A percentile compares a stretch with the other conserved stretches of the same genome.
Evolutionary conservation across 2,888 invertebrate species (phyloP).

Genomic region (Antheraea yamamai): DNA sequence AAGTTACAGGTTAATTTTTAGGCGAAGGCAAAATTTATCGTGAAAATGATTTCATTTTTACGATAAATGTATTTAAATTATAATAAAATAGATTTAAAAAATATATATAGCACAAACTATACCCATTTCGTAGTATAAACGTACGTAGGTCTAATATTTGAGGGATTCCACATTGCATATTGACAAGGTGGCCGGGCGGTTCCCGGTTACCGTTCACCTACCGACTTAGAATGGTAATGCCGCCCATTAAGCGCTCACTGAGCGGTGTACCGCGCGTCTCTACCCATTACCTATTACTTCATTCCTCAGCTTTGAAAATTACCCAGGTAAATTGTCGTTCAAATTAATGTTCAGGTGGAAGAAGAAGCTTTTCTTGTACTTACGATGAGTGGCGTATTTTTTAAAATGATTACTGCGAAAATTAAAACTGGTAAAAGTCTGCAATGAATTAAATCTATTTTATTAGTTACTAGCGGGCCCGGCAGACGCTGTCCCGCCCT

Average conservation of each 20-base stretch:
- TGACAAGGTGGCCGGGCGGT: slow-evolving; percentile 65
- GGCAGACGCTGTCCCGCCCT: too few relatives aligned
- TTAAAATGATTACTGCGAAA: background rate
- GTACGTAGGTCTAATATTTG: slow-evolving; percentile 65
- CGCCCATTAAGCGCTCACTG: slow-evolving; percentile 54
- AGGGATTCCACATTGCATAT: slow-evolving; percentile 72
- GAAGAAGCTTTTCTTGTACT: background rate
- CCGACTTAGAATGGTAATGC: slow-evolving; percentile 69
- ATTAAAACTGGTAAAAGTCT: background rate
- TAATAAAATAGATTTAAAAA: background rate
- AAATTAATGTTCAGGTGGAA: background rate
- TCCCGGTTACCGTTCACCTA: slow-evolving; percentile 54
- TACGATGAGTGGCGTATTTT: background rate
- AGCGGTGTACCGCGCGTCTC: slow-evolving; percentile 32
- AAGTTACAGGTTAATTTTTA: background rate
- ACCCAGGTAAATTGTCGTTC: slow-evolving; percentile 8
- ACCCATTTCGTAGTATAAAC: slow-evolving; percentile 51
- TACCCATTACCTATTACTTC: slow-evolving; percentile 45
- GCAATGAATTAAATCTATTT: background rate
- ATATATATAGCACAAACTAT: slow-evolving; percentile 29
- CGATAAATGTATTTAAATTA: background rate
- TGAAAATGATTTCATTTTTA: background rate
- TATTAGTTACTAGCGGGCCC: too few relatives aligned
- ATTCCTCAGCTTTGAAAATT: slow-evolving; percentile 30
- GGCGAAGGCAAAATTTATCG: background rate